Base-by-base conservation (phyloP, 1,140 invertebrate genomes). In the Leptopilina clavipes region DNA sequence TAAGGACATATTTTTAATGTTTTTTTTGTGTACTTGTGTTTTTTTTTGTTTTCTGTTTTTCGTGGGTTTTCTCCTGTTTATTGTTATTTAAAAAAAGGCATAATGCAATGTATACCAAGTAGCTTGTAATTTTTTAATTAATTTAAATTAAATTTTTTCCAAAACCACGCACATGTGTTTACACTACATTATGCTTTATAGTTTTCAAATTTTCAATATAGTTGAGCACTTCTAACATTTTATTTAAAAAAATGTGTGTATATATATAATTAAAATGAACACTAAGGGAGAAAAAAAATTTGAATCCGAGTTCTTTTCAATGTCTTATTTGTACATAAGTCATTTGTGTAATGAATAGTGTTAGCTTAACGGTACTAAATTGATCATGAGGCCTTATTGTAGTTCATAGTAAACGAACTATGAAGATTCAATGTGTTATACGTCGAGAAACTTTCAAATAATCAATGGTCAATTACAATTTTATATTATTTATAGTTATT, bases 291-390 rank as follows among this genome's bases (percentile, higher is more conserved):
- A 37, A 31, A 31, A n/a, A 31, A 65, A 31, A 1, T 65, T 65
- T 12, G 10, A 59, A 22, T 59, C 12, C 19, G 12, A 59, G 25
- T 65, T 25, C 1, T 65, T 65, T 65, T 22, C 59, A 65, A 65
- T 65, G 56, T 65, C 56, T 65, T 65, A 65, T 65, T 65, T 65
- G 56, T 65, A 65, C 56, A 65, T 65, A 65, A 65, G 59, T 65
- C 59, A 65, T 65, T 65, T 65, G 25, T 65, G 1, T 65, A 65
- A 65, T 65, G 22, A 14, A 1, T 59, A 59, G 56, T 19, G 8
- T 45, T 59, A 65, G 22, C 10, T 65, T 65, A 65, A 65, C 59
- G 22, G 25, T 65, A 65, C 59, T 37, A 65, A 65, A 65, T 65
- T 65, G 25, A 31, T 65, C 22, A 65, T n/a, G 59, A 65, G 59